These are phyloP conservation scores for Tigriopus californicus DNA, from an alignment of 2,888 invertebrate genomes.

Conservation along the genomic window DNA sequence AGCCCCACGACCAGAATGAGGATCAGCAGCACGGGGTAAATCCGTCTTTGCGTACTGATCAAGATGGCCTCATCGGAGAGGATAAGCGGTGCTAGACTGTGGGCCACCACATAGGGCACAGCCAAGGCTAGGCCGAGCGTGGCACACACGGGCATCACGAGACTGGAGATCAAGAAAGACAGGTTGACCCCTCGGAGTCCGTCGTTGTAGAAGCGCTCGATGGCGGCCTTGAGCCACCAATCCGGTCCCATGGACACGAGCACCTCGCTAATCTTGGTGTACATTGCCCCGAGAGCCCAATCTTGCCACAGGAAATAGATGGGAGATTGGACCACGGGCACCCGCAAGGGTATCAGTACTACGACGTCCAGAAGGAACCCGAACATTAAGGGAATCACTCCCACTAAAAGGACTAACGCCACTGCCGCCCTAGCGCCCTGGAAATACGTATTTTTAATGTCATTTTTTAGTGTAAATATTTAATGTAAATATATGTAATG, in stretches of 20 bases:
- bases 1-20: conserved; percentile 46
- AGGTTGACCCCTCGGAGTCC: conserved; percentile 83
- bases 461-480: too few species aligned
- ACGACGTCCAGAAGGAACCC: conserved; percentile 80
- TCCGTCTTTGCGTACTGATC: conserved; percentile 28
- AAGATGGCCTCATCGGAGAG: conserved; percentile 20
- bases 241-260: conserved; percentile 90
- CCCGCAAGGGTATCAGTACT: conserved; percentile 73
- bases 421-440: conserved; percentile 52
- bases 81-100: conserved; percentile 36
- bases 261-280: conserved; percentile 92
- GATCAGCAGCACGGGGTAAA: conserved; percentile 73
- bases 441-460: conserved; percentile 18
- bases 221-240: conserved; percentile 78
- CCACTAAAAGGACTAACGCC: conserved; percentile 48
- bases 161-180: conserved; percentile 56
- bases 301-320: conserved; percentile 44
- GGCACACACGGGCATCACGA: conserved; percentile 59
- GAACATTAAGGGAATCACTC: conserved; percentile 74
- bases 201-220: conserved; percentile 75
- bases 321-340: conserved; percentile 74
- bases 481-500: background rate
- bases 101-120: conserved; percentile 75
- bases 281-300: conserved; percentile 92
- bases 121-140: conserved; percentile 70